These are phyloP conservation scores for Chrysomallon squamiferum DNA, from an alignment of 1,140 invertebrate genomes.

Conservation along the genomic window DNA sequence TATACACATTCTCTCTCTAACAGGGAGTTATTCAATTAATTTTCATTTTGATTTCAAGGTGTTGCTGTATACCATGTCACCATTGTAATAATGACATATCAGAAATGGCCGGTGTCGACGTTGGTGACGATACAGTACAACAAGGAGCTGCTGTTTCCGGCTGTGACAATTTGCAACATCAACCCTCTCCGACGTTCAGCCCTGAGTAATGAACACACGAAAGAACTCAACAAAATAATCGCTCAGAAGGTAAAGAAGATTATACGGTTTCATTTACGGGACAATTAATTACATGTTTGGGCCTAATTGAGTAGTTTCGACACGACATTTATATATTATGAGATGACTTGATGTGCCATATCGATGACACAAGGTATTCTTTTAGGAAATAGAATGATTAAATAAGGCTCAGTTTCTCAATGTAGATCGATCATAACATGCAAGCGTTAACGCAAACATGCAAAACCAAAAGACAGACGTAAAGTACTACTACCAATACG, in stretches of 20 bases:
- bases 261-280: background rate
- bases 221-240: background rate
- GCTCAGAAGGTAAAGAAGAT: background rate
- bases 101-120: background rate
- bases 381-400: no score
- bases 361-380: no score
- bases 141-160: background rate
- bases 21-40: no score
- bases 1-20: no score
- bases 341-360: no score
- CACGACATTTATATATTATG: no score
- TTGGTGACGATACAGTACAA: conserved; percentile 1
- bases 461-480: no score
- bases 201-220: background rate
- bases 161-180: conserved; percentile 3
- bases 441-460: no score
- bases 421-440: no score
- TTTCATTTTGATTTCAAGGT: background rate
- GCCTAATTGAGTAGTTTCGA: background rate
- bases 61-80: conserved; percentile 1
- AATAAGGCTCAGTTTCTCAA: no score
- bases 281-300: background rate
- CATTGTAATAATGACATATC: background rate
- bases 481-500: no score
- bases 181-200: background rate